Base-by-base conservation (phyloP, 2,797 vertebrate genomes). In the Poeciliopsis turneri region DNA sequence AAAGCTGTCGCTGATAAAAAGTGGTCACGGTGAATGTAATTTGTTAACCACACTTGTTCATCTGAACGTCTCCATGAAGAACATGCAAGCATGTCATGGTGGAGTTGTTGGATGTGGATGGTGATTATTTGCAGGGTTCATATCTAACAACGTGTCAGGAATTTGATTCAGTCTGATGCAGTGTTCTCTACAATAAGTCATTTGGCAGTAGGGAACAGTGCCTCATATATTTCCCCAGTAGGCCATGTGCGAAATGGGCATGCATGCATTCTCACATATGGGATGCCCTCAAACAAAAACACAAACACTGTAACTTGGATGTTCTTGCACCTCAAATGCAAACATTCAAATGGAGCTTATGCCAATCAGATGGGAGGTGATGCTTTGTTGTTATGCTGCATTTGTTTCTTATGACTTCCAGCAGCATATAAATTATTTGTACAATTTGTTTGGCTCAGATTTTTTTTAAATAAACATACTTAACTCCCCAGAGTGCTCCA, bases 181-280 rank as follows among this genome's bases (percentile, higher is more conserved):
- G 57, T 69, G 47, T 13, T 16, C 51, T 39, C 75, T 73, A 76
- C 39, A 83, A 46, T 45, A 79, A 25, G 49, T 47, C 30, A 20
- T 11, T 33, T n/a, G 71, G 59, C 33, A 47, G 55, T 55, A 77
- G 57, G 53, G 80, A 12, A 15, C 39, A 13, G 18, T n/a, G 55
- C 53, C 74, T 47, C 39, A 28, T 70, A 20, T 71, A 25, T 66
- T 76, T 78, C 59, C 30, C 57, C 53, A 68, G 74, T 68, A 77
- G 80, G 68, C 83, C 83, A 84, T 84, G 86, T 89, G 90, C 74
- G 70, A 72, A 83, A 82, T 76, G 80, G 0, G 59, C 78, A 85
- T 70, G 69, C 86, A 78, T 86, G 82, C 55, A 90, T 88, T 85
- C 76, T 80, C 79, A 72, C 87, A 90, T 81, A 87, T 87, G 87